Evolutionary conservation across 1,140 invertebrate genomes (phyloP), one percentile per base, ranked within the genome.

Genomic region (Pemphigus obesinymphae): DNA sequence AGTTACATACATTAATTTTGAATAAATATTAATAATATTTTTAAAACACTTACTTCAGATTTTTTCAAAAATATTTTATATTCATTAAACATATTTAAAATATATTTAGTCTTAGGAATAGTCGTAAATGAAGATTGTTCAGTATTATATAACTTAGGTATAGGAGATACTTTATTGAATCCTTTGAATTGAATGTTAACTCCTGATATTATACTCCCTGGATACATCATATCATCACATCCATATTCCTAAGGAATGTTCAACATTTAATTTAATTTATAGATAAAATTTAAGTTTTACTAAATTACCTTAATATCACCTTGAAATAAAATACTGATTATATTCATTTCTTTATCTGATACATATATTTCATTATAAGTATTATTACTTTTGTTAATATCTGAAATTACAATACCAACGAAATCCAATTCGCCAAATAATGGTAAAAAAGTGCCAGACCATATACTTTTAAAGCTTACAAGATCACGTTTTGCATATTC

Each of bases 341-440:
- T 43, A 45, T 80, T 80, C 76, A 63, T 80, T 61, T 80, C 76
- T 80, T 55, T 80, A 3, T 80, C 76, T 26, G 53, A 61, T 29
- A 80, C 55, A 34, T 80, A 80, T 5, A 80, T 20, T 80, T 45
- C 55, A 29, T 63, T 20, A 63, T 8, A 80, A 58, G 26, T 15
- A 26, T 23, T 43, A 40, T 23, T 76, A 26, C 17, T 63, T 80
- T 43, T 61, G 29, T 45, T 63, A 26, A 29, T n/a, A 43, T 31
- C 45, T 20, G 55, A 40, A 26, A 78, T 13, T 29, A 80, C 76
- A 63, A 80, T 63, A 45, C 55, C 53, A 11, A 80, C 55, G 13
- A 80, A 20, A 45, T 80, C 76, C 26, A 80, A 29, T 80, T 80
- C 76, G 31, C 37, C 37, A 45, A 61, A 80, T 7, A 80, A 31